A percentile compares a stretch with the other conserved stretches of the same genome.
phyloP scores from a whole-genome alignment of 2,797 vertebrate genomes.

The Pyrocephalus nanus region DNA sequence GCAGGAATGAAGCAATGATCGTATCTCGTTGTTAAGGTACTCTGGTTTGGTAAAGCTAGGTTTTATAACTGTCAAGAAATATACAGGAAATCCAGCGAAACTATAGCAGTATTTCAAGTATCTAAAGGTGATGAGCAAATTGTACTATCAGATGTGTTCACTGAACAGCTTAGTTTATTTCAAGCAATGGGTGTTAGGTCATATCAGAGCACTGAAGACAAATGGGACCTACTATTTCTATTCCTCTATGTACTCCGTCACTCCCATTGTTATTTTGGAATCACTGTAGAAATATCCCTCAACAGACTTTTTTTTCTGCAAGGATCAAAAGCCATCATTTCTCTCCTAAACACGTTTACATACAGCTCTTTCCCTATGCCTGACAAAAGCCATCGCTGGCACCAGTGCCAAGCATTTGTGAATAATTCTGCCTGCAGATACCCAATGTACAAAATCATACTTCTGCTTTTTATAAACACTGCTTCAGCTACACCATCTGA shows the following conservation, averaged over 20 bases:
- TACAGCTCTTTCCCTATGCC: slow-evolving; percentile 7
- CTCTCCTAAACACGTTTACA: neutral
- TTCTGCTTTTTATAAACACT: slow-evolving; percentile 36
- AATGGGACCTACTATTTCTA: slow-evolving; percentile 35
- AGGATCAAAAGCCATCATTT: neutral
- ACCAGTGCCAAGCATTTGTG: slow-evolving; percentile 6
- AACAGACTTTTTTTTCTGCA: neutral
- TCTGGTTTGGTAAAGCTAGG: slow-evolving; percentile 15
- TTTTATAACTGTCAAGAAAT: slow-evolving; percentile 46
- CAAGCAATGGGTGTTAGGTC: slow-evolving; percentile 45
- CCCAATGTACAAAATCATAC: neutral
- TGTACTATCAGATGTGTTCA: neutral
- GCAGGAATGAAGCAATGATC: neutral
- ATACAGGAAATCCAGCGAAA: neutral
- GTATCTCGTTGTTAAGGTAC: slow-evolving; percentile 39
- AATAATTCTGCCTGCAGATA: slow-evolving; percentile 25
- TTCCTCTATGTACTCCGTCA: neutral
- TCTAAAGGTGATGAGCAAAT: slow-evolving; percentile 36
- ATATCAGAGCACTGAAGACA: slow-evolving; percentile 52
- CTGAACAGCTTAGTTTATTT: slow-evolving; percentile 18
- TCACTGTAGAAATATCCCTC: slow-evolving; percentile 14
- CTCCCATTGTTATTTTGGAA: slow-evolving; percentile 15
- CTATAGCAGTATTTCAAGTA: slow-evolving; percentile 12
- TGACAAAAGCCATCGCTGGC: slow-evolving; percentile 29
- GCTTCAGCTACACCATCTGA: slow-evolving; percentile 19